These are phyloP conservation scores for Vespertilio murinus DNA, from an alignment of 2,797 vertebrate species.

Conservation along the genomic window DNA sequence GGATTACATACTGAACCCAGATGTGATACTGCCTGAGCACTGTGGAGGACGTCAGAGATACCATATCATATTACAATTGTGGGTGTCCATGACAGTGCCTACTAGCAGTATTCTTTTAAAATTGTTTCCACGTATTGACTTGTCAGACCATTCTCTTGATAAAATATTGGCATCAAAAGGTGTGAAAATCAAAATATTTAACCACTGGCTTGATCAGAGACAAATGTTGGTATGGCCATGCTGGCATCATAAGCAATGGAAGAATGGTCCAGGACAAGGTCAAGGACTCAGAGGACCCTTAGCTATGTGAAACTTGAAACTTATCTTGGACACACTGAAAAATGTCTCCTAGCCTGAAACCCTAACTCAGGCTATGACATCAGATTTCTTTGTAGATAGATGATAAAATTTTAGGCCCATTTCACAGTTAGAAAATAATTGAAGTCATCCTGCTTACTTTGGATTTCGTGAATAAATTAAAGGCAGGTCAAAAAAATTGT, in stretches of 20 bases:
- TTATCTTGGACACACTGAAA: not conserved
- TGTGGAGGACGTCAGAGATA: not conserved
- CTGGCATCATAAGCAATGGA: not conserved
- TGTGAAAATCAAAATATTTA: not conserved
- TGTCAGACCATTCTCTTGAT: not conserved
- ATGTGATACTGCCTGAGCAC: not conserved
- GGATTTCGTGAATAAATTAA: conserved; percentile 26
- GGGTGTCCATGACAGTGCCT: not conserved
- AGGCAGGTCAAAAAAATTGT: not conserved
- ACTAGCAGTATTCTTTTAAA: not conserved
- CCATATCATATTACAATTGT: not conserved
- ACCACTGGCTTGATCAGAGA: not conserved
- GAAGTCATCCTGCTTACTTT: not conserved
- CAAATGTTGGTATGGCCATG: not conserved
- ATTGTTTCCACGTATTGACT: not conserved
- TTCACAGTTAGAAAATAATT: conserved; percentile 8
- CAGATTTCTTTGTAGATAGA: not conserved
- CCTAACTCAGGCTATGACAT: not conserved
- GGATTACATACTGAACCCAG: not conserved
- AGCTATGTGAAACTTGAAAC: not conserved
- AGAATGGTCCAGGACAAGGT: not conserved
- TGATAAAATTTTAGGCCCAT: not conserved
- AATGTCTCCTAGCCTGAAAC: not conserved
- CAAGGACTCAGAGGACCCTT: not conserved
- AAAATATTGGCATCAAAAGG: not conserved